A percentile compares a stretch with the other conserved stretches of the same genome.
phyloP scores from a whole-genome alignment of 2,797 vertebrate genomes.

The Bryconaethiops microstoma region DNA sequence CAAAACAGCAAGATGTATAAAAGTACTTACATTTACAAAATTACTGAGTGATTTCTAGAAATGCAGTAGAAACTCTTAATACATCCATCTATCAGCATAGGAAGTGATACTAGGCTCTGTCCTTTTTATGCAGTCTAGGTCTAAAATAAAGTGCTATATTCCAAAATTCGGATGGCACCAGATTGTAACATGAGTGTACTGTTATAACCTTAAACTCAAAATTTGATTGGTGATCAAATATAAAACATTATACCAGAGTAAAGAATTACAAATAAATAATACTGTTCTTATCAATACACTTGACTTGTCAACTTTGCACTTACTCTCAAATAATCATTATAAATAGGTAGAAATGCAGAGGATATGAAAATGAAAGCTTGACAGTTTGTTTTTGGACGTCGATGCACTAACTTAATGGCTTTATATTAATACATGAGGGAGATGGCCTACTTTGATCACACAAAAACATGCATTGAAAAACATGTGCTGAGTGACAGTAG shows the following conservation, averaged over 20 bases:
- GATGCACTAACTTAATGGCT: neutral
- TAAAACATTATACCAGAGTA: neutral
- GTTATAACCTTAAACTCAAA: no score
- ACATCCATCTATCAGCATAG: no score
- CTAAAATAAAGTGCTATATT: no score
- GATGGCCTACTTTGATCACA: neutral
- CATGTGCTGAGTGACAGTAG: neutral
- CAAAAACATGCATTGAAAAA: neutral
- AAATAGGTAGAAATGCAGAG: neutral
- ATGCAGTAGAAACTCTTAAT: no score
- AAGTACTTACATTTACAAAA: no score
- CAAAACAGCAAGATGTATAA: no score
- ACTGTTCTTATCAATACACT: no score
- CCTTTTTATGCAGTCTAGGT: no score
- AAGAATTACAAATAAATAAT: neutral
- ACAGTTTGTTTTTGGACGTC: neutral
- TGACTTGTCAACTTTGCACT: neutral
- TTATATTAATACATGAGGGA: neutral
- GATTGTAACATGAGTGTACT: no score
- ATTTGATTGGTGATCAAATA: neutral
- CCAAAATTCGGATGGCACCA: no score
- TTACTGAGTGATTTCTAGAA: no score
- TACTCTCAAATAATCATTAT: neutral
- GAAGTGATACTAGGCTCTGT: no score
- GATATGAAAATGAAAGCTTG: neutral